These are phyloP conservation scores for Ceratitis capitata DNA, from an alignment of 1,140 invertebrate genomes.

Conservation along the genomic window DNA sequence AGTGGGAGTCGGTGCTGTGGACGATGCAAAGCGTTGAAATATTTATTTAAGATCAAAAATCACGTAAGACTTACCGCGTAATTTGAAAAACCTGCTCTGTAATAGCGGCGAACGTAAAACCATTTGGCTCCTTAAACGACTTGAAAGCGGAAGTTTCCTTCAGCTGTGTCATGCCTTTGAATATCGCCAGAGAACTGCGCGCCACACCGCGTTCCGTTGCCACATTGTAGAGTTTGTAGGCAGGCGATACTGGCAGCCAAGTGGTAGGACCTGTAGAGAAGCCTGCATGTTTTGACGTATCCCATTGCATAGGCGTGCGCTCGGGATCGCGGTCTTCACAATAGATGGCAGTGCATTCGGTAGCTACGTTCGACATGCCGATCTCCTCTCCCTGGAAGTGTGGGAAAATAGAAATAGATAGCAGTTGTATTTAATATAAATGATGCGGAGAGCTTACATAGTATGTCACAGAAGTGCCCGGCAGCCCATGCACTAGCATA, in stretches of 20 bases:
- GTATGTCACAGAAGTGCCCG: constrained; percentile 79
- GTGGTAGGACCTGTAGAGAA: constrained; percentile 72
- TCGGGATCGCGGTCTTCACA: constrained; percentile 66
- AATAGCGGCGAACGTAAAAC: constrained; percentile 56
- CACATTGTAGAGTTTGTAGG: constrained; percentile 69
- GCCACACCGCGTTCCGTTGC: constrained; percentile 60
- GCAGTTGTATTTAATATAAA: background rate
- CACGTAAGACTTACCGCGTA: constrained; percentile 48
- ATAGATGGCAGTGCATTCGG: constrained; percentile 67
- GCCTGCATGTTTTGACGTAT: constrained; percentile 67
- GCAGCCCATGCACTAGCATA: constrained; percentile 74
- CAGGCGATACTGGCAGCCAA: constrained; percentile 75
- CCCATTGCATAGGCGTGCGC: constrained; percentile 77
- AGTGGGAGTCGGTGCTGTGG: constrained; percentile 46
- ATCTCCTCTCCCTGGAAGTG: constrained; percentile 77
- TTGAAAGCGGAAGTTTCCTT: constrained; percentile 54
- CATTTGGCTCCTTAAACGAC: constrained; percentile 52
- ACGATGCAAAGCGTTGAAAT: background rate
- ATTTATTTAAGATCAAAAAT: background rate
- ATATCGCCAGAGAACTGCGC: constrained; percentile 55
- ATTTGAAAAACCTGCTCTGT: constrained; percentile 57
- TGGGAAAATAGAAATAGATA: too few relatives aligned
- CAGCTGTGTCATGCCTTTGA: constrained; percentile 54
- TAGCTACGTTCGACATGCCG: constrained; percentile 75
- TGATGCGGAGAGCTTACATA: constrained; percentile 62